Percentiles rank a stretch among this genome's conserved stretches.
These are phyloP conservation scores for Chloroceryle inda DNA, from an alignment of 2,797 vertebrate genomes.

Conservation along the genomic window DNA sequence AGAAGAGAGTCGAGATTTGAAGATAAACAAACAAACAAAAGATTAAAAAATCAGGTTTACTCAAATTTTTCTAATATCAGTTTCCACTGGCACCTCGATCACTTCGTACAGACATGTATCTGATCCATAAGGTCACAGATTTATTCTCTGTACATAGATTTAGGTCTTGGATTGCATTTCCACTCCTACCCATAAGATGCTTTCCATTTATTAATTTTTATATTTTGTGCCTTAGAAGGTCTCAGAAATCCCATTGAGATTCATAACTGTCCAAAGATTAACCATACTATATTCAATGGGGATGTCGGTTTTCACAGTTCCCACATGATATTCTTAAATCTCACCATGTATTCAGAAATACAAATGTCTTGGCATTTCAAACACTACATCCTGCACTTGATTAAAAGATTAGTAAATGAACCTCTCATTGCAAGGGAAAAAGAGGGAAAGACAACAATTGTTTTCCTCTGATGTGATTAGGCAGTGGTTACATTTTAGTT, in stretches of 20 bases:
- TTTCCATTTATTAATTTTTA: not conserved
- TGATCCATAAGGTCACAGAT: rapidly evolving
- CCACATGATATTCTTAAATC: not conserved
- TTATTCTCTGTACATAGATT: not conserved
- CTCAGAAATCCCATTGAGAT: not conserved
- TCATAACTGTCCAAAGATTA: not conserved
- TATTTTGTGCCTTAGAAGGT: not conserved
- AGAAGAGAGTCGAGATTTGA: not conserved
- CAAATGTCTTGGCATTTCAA: not conserved
- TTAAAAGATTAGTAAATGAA: not conserved
- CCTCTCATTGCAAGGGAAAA: not conserved
- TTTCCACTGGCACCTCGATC: not conserved
- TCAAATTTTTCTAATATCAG: not conserved
- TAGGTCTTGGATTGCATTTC: not conserved
- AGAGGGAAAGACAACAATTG: not conserved
- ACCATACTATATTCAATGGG: not conserved
- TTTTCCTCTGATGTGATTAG: not conserved
- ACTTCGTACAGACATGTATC: not conserved
- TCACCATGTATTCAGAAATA: not conserved
- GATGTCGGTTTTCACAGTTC: not conserved
- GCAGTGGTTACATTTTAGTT: not conserved
- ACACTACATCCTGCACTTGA: not conserved
- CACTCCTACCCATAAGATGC: not conserved
- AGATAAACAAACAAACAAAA: not conserved
- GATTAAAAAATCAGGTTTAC: not conserved